phyloP scores from a whole-genome alignment of 2,113 vertebrate genomes.

The Narcine bancroftii region DNA sequence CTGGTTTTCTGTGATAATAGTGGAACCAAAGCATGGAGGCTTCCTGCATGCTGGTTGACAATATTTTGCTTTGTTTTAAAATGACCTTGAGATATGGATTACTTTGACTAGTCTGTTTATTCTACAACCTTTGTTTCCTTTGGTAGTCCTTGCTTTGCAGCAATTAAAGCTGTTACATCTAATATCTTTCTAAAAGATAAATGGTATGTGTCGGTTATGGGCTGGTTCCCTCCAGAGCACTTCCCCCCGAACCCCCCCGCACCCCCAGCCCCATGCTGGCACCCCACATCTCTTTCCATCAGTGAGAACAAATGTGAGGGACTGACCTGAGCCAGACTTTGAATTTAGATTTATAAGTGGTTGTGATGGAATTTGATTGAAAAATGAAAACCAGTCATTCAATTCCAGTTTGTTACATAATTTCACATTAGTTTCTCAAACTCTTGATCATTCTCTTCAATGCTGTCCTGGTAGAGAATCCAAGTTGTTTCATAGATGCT shows the following conservation, averaged over 20 bases:
- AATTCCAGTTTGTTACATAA: background rate
- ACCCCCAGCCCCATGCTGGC: too few species aligned
- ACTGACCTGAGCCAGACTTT: background rate
- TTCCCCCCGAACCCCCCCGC: too few species aligned
- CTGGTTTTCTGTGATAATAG: background rate
- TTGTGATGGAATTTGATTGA: background rate
- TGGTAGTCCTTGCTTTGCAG: background rate
- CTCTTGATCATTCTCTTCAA: too few species aligned
- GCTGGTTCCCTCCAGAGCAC: too few species aligned
- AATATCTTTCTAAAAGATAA: too few species aligned
- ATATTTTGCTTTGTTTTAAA: background rate
- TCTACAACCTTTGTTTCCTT: background rate
- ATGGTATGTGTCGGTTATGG: too few species aligned
- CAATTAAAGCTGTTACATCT: background rate
- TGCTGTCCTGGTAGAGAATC: too few species aligned
- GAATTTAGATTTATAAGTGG: background rate
- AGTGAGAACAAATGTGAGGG: background rate
- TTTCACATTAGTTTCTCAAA: background rate
- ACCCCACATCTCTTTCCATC: too few species aligned
- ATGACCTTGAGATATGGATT: background rate
- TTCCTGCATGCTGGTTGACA: background rate
- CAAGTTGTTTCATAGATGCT: too few species aligned
- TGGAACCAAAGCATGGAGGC: background rate
- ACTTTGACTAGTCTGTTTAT: background rate
- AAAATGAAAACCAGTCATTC: too few species aligned